Conservation (phyloP, 2,888 invertebrate genomes). For the Leptodirus hochenwartii region DNA sequence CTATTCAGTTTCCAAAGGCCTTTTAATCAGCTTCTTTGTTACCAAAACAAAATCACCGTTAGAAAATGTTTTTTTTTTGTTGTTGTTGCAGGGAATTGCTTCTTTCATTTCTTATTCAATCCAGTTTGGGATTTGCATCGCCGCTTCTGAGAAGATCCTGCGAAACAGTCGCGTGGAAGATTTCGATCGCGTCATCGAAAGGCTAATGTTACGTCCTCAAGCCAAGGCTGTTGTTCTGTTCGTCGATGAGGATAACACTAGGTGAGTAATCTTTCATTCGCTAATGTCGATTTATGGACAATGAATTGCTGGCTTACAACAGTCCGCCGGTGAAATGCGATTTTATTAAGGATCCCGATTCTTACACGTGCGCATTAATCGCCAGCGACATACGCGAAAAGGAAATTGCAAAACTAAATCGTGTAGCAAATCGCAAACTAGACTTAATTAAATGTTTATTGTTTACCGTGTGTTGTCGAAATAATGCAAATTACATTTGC, state of each 20-base stretch:
- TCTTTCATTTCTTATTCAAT: slow-evolving; percentile 34
- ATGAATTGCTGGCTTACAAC: no score
- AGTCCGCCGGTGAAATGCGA: no score
- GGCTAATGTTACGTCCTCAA: slow-evolving; percentile 34
- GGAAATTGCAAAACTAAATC: no score
- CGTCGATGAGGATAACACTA: slow-evolving; percentile 51
- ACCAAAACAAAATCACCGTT: slow-evolving; percentile 5
- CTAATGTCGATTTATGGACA: no score
- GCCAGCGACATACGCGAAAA: no score
- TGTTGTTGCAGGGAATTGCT: slow-evolving; percentile 32
- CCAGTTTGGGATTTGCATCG: slow-evolving; percentile 33
- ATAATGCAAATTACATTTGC: no score
- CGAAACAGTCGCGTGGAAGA: slow-evolving; percentile 35
- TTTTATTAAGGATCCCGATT: slow-evolving; percentile 3
- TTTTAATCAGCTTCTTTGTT: not conserved
- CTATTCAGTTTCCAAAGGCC: no score
- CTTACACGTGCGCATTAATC: not conserved
- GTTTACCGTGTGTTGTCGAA: no score
- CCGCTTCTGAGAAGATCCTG: slow-evolving; percentile 36
- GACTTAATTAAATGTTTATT: no score
- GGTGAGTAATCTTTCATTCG: slow-evolving; percentile 21
- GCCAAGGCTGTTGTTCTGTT: slow-evolving; percentile 50
- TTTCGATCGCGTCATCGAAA: slow-evolving; percentile 39
- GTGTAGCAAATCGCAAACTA: no score
- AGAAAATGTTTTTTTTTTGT: no score